A percentile compares a stretch with the other conserved stretches of the same genome.
Evolutionary conservation across 1,140 invertebrate species (phyloP).

Genomic region (Leptinotarsa lineolata): DNA sequence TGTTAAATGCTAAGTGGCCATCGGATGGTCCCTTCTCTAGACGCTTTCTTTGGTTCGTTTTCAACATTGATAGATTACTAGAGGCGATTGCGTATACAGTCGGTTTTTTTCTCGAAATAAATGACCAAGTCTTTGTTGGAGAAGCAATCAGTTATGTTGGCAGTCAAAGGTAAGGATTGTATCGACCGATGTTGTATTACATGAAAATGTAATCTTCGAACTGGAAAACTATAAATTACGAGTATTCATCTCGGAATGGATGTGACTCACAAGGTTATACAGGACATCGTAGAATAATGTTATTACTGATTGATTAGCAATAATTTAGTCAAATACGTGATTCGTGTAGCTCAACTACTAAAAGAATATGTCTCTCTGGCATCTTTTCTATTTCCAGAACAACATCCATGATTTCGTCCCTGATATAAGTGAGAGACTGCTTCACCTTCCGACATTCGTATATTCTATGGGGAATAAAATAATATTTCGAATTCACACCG

Average conservation of each 20-base stretch:
- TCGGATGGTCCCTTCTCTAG: slow-evolving; percentile 4
- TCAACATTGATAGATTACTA: slow-evolving; percentile 21
- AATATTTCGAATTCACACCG: no score
- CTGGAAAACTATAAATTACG: not conserved
- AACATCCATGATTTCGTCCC: no score
- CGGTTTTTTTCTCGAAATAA: slow-evolving; percentile 17
- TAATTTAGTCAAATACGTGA: no score
- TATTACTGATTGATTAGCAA: no score
- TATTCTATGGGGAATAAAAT: no score
- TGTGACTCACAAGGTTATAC: not conserved
- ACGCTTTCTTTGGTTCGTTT: slow-evolving; percentile 12
- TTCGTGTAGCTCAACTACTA: no score
- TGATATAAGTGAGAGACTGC: no score
- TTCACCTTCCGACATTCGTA: no score
- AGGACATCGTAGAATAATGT: not conserved
- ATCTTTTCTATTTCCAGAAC: no score
- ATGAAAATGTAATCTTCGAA: slow-evolving; percentile 13
- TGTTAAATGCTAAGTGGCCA: slow-evolving; percentile 20
- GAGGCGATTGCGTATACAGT: slow-evolving; percentile 10
- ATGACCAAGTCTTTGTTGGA: not conserved
- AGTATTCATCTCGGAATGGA: not conserved
- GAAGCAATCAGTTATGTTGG: slow-evolving; percentile 13
- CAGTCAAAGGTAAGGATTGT: slow-evolving; percentile 21
- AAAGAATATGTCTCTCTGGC: no score
- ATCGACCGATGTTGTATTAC: slow-evolving; percentile 9